A percentile compares a stretch with the other conserved stretches of the same genome.
Conservation (phyloP, 2,797 vertebrate genomes). For the Columba guinea region DNA sequence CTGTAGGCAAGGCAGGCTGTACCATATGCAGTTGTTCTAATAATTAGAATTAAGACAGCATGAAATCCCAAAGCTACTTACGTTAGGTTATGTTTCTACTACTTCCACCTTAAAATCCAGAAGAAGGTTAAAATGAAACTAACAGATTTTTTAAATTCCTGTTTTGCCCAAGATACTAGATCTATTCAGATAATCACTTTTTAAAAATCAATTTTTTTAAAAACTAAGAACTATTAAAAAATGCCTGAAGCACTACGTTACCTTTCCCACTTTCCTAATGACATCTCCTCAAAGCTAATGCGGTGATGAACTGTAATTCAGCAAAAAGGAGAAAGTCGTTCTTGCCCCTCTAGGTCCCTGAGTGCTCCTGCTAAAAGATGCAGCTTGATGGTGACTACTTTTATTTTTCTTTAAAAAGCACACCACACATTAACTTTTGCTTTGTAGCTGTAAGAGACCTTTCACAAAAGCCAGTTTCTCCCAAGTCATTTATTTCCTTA, state of each 20-base stretch:
- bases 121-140: not conserved
- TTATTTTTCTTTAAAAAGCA: not conserved
- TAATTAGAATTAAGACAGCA: not conserved
- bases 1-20: not conserved
- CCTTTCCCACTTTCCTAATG: not conserved
- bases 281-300: not conserved
- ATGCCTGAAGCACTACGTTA: not conserved
- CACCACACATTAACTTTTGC: not conserved
- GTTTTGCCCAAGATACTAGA: not conserved
- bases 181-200: not conserved
- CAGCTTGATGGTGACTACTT: not conserved
- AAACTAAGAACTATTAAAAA: not conserved
- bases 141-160: not conserved
- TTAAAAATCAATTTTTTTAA: not conserved
- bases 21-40: not conserved
- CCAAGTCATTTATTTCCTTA: not conserved
- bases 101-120: not conserved
- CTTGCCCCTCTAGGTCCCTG: not conserved
- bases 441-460: not conserved
- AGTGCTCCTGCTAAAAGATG: not conserved
- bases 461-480: not conserved
- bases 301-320: not conserved
- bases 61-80: not conserved
- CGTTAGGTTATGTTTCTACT: not conserved
- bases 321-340: not conserved